Evolutionary conservation across 2,888 invertebrate species (phyloP), one percentile per base, ranked within the genome.

Genomic region (Patella depressa): DNA sequence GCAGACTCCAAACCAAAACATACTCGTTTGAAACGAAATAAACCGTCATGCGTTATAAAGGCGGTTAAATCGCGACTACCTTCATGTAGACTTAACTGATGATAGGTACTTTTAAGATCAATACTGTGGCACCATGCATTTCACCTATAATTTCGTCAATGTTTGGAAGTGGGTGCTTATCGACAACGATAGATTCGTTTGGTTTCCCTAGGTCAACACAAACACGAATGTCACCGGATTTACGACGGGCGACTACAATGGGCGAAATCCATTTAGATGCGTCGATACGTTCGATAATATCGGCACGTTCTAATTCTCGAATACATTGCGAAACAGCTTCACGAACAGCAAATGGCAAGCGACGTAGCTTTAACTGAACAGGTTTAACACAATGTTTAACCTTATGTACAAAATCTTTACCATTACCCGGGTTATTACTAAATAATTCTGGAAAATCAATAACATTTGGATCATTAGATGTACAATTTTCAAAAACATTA

Each of bases 31-130:
- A 71, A 71, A 19, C 71, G 17, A 24, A 45, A 53, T 17, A 71
- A 71, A 45, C 71, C 71, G 24, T 71, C 71, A 71, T 71, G 53
- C 17, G 71, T 71, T 71, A 71, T 71, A 24, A 71, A 71, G 17
- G 71, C 71, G 24, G 71, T 71, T 45, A 71, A 53, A 53, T 71
- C 71, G 17, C 71, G 71, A 29, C 71, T 45, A 45, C 29, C 11
- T 29, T 71, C 29, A 12, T 71, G 34, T 24, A 71, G 12, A 17
- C 9, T 24, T 53, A 71, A 53, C 53, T 17, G 14, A 3, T 71
- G 71, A 53, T 71, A 71, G 17, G 71, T 34, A 71, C 34, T 45
- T 71, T 17, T 5, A 19, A 71, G 24, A 29, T 71, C 71, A 7
- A 71, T 1, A 53, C 15, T 17, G 11, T 17, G 14, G 11, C 71